Evolutionary conservation across 2,888 invertebrate genomes (phyloP).

Genomic region (Lasioglossum morio): DNA sequence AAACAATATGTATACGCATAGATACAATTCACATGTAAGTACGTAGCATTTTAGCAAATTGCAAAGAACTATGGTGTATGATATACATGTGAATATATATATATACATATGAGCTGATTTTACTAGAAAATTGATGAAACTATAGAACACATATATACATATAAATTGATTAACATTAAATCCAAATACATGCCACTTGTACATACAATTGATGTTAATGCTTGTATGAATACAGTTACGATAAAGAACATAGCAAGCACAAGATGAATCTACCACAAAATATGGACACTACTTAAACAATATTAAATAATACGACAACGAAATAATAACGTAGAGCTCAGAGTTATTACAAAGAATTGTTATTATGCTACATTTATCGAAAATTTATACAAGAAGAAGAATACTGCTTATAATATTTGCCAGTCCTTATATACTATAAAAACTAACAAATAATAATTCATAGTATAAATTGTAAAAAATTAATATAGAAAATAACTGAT

Average conservation of each 20-base stretch:
- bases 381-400: not conserved
- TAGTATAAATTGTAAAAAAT: not conserved
- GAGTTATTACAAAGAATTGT: conserved; percentile 64
- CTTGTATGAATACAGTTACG: conserved; percentile 45
- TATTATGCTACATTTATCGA: not conserved
- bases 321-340: conserved; percentile 56
- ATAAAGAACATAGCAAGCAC: conserved; percentile 49
- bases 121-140: conserved; percentile 10
- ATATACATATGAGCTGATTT: not conserved
- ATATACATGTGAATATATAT: not conserved
- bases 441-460: not conserved
- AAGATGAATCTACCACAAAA: conserved; percentile 51
- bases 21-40: not conserved
- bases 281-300: conserved; percentile 60
- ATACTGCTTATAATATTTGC: not conserved
- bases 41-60: conserved; percentile 2
- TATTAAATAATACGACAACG: conserved; percentile 49
- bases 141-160: conserved; percentile 36
- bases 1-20: conserved; percentile 3
- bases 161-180: conserved; percentile 27
- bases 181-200: conserved; percentile 50
- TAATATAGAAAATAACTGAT: not conserved
- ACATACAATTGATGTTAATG: conserved; percentile 27
- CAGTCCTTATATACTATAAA: not conserved
- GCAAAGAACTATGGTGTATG: not conserved